Evolutionary conservation across 2,797 vertebrate genomes (phyloP).

Genomic region (Cirrhinus mrigala): DNA sequence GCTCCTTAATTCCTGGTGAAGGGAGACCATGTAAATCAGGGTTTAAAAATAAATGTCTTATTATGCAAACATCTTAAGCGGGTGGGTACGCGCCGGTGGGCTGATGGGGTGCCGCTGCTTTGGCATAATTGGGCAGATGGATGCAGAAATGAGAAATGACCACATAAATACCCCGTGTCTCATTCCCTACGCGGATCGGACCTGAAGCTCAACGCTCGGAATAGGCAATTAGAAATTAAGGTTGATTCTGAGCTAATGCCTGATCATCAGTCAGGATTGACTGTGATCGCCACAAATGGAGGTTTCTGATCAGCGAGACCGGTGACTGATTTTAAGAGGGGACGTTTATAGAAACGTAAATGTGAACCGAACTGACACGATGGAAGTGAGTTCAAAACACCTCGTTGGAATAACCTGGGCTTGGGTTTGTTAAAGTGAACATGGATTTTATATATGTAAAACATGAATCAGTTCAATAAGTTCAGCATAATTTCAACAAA

Average conservation of each 20-base stretch:
- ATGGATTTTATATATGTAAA: neutral
- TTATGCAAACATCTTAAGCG: conserved; percentile 69
- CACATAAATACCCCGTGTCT: conserved; percentile 75
- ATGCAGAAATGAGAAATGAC: conserved; percentile 74
- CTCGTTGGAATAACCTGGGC: neutral
- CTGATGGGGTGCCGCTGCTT: neutral
- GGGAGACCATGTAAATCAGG: conserved; percentile 34
- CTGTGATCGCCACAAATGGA: conserved; percentile 68
- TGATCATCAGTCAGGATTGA: conserved; percentile 66
- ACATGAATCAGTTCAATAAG: neutral
- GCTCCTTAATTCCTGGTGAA: conserved; percentile 33
- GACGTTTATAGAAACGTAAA: neutral
- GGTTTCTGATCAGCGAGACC: conserved; percentile 39
- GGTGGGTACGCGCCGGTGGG: conserved; percentile 32
- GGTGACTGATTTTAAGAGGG: conserved; percentile 14
- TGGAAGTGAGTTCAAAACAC: neutral
- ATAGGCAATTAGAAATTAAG: conserved; percentile 79
- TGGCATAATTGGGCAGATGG: conserved; percentile 73
- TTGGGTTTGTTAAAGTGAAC: neutral
- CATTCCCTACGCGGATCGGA: conserved; percentile 66
- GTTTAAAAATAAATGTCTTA: conserved; percentile 61
- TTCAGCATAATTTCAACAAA: neutral
- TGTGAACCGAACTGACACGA: neutral
- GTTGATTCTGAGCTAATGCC: conserved; percentile 72
- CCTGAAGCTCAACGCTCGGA: conserved; percentile 64